Percentiles rank a stretch among this genome's conserved stretches.
Conservation (phyloP, 2,888 invertebrate genomes). For the Patella caerulea region DNA sequence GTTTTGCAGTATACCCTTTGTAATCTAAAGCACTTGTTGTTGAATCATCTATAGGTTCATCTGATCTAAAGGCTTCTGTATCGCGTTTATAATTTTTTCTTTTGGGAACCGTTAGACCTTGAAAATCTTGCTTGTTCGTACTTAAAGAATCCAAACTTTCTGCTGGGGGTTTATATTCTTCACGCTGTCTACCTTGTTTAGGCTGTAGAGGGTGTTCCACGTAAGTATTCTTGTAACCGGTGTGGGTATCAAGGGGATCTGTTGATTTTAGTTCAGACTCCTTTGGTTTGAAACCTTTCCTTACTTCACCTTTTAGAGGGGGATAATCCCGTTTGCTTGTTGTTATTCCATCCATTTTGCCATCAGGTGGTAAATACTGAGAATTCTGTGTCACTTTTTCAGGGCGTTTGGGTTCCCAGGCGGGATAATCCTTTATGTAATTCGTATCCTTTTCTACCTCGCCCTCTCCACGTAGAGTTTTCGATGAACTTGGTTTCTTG, state of each 20-base stretch:
- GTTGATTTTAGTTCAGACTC: constrained; percentile 1
- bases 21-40: constrained; percentile 19
- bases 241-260: constrained; percentile 20
- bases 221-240: constrained; percentile 17
- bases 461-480: constrained; percentile 24
- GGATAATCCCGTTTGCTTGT: constrained; percentile 15
- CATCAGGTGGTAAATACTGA: constrained; percentile 10
- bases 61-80: background rate
- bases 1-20: background rate
- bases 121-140: constrained; percentile 16
- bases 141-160: constrained; percentile 18
- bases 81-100: background rate
- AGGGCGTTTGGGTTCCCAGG: background rate
- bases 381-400: background rate
- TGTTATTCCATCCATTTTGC: constrained; percentile 20
- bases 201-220: constrained; percentile 14
- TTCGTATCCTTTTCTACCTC: constrained; percentile 44
- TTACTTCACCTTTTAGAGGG: background rate
- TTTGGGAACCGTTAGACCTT: constrained; percentile 6
- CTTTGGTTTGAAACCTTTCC: constrained; percentile 19
- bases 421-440: constrained; percentile 37
- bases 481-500: constrained; percentile 27
- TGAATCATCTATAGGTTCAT: constrained; percentile 18
- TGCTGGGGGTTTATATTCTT: background rate
- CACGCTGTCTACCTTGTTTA: background rate